Conservation (phyloP, 2,888 invertebrate genomes). For the Agonopterix alstromeriana region DNA sequence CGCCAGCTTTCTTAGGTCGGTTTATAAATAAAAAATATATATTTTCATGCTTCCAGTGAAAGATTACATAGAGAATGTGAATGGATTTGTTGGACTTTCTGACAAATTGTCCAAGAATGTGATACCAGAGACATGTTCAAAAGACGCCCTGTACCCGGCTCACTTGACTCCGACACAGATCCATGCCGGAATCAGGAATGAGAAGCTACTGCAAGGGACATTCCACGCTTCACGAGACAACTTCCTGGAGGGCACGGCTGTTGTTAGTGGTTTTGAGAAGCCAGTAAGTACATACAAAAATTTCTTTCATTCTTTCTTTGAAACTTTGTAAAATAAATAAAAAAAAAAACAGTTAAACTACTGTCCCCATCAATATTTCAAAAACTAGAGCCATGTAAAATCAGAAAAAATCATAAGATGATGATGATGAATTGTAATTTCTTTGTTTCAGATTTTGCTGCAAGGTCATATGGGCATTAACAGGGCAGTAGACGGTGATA, state of each 20-base stretch:
- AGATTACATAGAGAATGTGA: constrained; percentile 87
- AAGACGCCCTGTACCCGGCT: constrained; percentile 86
- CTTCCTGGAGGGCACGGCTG: constrained; percentile 93
- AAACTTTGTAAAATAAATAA: neutral
- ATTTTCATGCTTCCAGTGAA: constrained; percentile 65
- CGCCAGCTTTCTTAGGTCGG: no score
- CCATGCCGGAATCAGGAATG: constrained; percentile 86
- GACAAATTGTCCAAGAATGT: constrained; percentile 88
- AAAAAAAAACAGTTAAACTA: no score
- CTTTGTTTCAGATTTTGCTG: constrained; percentile 81
- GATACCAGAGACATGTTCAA: constrained; percentile 75
- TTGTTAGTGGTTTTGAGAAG: constrained; percentile 87
- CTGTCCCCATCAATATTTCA: no score
- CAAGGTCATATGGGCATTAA: constrained; percentile 93
- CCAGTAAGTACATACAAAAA: constrained; percentile 73
- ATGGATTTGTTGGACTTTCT: constrained; percentile 80
- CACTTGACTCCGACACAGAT: constrained; percentile 88
- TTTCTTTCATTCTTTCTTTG: neutral
- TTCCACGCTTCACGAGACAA: constrained; percentile 94
- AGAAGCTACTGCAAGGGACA: constrained; percentile 86
- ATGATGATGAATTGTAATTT: neutral
- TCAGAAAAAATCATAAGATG: no score
- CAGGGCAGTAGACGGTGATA: constrained; percentile 95
- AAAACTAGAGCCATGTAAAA: no score
- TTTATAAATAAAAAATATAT: no score